phyloP scores from a whole-genome alignment of 2,888 invertebrate species.

The Lepidocyrtinus sp. region DNA sequence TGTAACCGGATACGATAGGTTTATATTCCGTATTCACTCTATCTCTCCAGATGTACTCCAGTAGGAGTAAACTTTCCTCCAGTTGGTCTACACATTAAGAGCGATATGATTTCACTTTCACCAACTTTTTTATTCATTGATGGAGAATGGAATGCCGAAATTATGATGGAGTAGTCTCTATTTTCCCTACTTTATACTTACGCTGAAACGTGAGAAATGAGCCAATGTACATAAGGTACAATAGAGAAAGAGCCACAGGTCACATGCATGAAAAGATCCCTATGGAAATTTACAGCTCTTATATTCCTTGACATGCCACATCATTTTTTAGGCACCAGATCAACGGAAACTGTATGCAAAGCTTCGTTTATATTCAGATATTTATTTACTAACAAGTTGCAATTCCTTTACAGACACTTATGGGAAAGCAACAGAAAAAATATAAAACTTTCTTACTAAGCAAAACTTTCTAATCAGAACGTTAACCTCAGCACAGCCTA shows the following conservation, averaged over 20 bases:
- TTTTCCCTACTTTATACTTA: not conserved
- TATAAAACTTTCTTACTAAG: too few relatives aligned
- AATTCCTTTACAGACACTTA: slow-evolving; percentile 1
- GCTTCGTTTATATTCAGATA: too few relatives aligned
- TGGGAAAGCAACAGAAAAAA: not conserved
- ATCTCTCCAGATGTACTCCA: too few relatives aligned
- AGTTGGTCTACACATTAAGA: too few relatives aligned
- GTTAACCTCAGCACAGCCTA: too few relatives aligned
- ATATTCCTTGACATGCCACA: too few relatives aligned
- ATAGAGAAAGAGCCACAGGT: slow-evolving; percentile 54
- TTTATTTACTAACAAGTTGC: too few relatives aligned
- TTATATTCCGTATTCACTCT: not conserved
- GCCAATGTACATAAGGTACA: slow-evolving; percentile 36
- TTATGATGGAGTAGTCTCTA: not conserved
- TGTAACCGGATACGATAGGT: slow-evolving; percentile 12
- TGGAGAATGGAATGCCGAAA: not conserved
- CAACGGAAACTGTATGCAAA: too few relatives aligned
- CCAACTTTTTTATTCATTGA: not conserved
- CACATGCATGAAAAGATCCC: slow-evolving; percentile 56
- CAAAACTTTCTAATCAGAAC: too few relatives aligned
- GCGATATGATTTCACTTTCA: too few relatives aligned
- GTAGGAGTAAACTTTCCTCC: too few relatives aligned
- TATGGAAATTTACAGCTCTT: slow-evolving; percentile 31
- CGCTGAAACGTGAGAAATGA: slow-evolving; percentile 24
- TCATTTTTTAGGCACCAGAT: too few relatives aligned